These are phyloP conservation scores for Athetis lepigone DNA, from an alignment of 2,888 invertebrate species.

Conservation along the genomic window DNA sequence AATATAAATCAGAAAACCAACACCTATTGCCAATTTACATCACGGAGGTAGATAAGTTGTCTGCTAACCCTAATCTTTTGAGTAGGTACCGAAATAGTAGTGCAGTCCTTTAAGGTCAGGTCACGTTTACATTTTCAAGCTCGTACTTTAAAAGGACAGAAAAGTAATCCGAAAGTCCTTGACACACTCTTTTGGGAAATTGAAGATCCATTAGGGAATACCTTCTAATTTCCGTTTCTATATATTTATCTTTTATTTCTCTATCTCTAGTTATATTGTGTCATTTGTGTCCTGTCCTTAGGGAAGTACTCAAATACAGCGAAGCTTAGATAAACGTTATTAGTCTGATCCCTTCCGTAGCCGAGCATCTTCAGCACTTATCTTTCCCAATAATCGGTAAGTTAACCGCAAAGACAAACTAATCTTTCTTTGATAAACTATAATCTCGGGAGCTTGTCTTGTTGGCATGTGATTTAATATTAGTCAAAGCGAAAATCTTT, in stretches of 20 bases:
- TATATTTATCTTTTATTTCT: slow-evolving; percentile 35
- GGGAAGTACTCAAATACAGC: slow-evolving; percentile 4
- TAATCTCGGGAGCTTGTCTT: slow-evolving; percentile 19
- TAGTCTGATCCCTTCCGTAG: slow-evolving; percentile 20
- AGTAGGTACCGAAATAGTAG: slow-evolving; percentile 8
- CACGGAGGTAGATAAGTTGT: slow-evolving; percentile 8
- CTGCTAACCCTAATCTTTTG: background rate
- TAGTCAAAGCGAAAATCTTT: slow-evolving; percentile 22
- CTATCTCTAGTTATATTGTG: background rate
- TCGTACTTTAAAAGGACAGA: slow-evolving; percentile 18
- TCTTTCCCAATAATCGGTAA: slow-evolving; percentile 23
- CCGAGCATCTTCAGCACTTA: background rate
- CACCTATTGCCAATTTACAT: slow-evolving; percentile 5
- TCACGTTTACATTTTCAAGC: slow-evolving; percentile 49
- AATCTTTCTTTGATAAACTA: slow-evolving; percentile 23
- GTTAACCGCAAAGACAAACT: slow-evolving; percentile 10
- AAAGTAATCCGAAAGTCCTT: slow-evolving; percentile 34
- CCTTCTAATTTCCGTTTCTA: slow-evolving; percentile 28
- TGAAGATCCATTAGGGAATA: slow-evolving; percentile 24
- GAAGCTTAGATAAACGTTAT: slow-evolving; percentile 27
- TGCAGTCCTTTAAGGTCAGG: slow-evolving; percentile 27
- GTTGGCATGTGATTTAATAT: slow-evolving; percentile 22
- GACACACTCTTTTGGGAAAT: slow-evolving; percentile 32
- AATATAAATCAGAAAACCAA: slow-evolving; percentile 22
- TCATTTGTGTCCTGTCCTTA: slow-evolving; percentile 1